These are phyloP conservation scores for Microplitis demolitor DNA, from an alignment of 1,140 invertebrate genomes.

Conservation along the genomic window DNA sequence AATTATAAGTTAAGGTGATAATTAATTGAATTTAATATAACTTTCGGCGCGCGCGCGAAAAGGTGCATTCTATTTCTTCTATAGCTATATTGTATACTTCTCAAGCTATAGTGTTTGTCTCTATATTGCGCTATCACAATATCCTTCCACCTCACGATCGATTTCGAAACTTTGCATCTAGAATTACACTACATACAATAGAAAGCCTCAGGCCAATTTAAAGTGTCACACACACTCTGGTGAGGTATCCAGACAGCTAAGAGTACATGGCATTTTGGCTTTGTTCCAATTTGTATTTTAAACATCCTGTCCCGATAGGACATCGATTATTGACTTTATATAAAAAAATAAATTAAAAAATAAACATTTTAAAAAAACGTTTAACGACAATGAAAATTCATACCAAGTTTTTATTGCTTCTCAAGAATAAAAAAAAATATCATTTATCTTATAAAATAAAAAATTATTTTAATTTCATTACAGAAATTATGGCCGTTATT, in stretches of 20 bases:
- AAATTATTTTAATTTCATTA: too few species aligned
- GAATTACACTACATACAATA: background rate
- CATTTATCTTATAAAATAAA: too few species aligned
- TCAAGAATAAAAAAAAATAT: too few species aligned
- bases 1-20: too few species aligned
- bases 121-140: too few species aligned
- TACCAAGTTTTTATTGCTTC: too few species aligned
- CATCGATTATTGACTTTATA: background rate
- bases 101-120: too few species aligned
- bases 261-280: constrained; percentile 24
- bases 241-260: background rate
- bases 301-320: background rate
- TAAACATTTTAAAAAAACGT: background rate
- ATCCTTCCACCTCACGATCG: background rate
- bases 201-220: background rate
- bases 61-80: background rate
- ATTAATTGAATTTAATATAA: too few species aligned
- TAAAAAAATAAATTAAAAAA: background rate
- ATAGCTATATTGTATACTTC: background rate
- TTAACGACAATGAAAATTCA: background rate
- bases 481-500: too few species aligned
- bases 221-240: background rate
- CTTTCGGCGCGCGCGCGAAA: too few species aligned
- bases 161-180: background rate
- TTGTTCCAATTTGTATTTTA: constrained; percentile 22